phyloP scores from a whole-genome alignment of 2,113 vertebrate genomes.

The Agelaius tricolor region DNA sequence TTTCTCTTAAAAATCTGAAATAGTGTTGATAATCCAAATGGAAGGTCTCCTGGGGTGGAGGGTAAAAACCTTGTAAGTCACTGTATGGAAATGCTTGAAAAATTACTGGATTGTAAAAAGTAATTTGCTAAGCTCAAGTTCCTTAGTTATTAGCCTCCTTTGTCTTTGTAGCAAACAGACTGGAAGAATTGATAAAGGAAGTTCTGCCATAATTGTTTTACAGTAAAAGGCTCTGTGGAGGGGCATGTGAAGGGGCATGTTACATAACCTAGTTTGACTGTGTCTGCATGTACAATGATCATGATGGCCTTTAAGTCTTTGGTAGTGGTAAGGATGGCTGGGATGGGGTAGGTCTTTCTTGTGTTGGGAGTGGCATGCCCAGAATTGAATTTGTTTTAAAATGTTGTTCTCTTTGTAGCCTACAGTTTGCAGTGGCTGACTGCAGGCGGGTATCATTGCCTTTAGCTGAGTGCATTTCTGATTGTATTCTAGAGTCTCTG shows the following conservation, averaged over 20 bases:
- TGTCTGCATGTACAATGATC: not conserved
- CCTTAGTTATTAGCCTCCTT: not conserved
- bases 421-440: not conserved
- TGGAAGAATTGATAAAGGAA: not conserved
- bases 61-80: not conserved
- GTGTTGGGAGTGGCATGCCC: not conserved
- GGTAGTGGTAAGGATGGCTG: not conserved
- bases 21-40: not conserved
- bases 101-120: not conserved
- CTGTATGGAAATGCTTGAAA: not conserved
- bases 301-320: not conserved
- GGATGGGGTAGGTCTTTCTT: not conserved
- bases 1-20: not conserved
- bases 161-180: not conserved
- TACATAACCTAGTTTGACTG: not conserved
- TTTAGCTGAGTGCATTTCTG: not conserved
- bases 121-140: not conserved
- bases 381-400: not conserved
- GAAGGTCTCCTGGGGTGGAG: not conserved
- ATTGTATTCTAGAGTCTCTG: not conserved
- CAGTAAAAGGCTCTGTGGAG: not conserved
- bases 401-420: not conserved
- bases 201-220: not conserved
- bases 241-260: not conserved
- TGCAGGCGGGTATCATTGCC: not conserved